Evolutionary conservation across 2,888 invertebrate species (phyloP).

Genomic region (Hemicrepidius hirtus): DNA sequence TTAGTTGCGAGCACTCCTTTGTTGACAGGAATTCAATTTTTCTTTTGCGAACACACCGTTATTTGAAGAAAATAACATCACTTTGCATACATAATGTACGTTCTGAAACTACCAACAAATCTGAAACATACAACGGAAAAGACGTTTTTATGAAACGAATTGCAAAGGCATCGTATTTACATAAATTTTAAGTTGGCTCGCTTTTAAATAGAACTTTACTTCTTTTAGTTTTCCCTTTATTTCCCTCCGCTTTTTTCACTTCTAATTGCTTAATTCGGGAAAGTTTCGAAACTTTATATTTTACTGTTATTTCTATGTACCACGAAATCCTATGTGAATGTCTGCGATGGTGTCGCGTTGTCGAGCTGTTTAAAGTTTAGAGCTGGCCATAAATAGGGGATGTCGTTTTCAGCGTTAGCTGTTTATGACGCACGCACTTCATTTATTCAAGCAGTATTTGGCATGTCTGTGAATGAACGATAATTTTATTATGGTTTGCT

Average conservation of each 20-base stretch:
- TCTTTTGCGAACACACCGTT: slow-evolving; percentile 35
- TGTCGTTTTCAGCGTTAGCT: slow-evolving; percentile 59
- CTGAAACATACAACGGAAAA: slow-evolving; percentile 49
- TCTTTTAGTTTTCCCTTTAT: slow-evolving; percentile 32
- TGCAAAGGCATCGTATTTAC: slow-evolving; percentile 49
- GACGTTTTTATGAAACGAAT: slow-evolving; percentile 48
- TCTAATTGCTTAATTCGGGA: slow-evolving; percentile 39
- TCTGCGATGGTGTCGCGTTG: slow-evolving; percentile 22
- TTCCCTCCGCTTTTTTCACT: slow-evolving; percentile 28
- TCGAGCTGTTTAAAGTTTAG: slow-evolving; percentile 46
- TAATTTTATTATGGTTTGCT: slow-evolving; percentile 34
- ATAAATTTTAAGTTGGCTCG: slow-evolving; percentile 47
- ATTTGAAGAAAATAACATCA: slow-evolving; percentile 52
- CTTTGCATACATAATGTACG: slow-evolving; percentile 50
- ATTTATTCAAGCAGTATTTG: slow-evolving; percentile 57
- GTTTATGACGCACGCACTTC: slow-evolving; percentile 58
- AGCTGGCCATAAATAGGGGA: slow-evolving; percentile 58
- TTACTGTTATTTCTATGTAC: slow-evolving; percentile 26
- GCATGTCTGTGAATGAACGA: slow-evolving; percentile 50
- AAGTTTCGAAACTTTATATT: slow-evolving; percentile 27
- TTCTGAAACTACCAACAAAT: slow-evolving; percentile 49
- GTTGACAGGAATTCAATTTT: slow-evolving; percentile 52
- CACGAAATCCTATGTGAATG: slow-evolving; percentile 24
- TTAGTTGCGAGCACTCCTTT: slow-evolving; percentile 25
- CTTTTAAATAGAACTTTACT: slow-evolving; percentile 41